Evolutionary conservation across 2,888 invertebrate species (phyloP).

Genomic region (Drosophila testacea): DNA sequence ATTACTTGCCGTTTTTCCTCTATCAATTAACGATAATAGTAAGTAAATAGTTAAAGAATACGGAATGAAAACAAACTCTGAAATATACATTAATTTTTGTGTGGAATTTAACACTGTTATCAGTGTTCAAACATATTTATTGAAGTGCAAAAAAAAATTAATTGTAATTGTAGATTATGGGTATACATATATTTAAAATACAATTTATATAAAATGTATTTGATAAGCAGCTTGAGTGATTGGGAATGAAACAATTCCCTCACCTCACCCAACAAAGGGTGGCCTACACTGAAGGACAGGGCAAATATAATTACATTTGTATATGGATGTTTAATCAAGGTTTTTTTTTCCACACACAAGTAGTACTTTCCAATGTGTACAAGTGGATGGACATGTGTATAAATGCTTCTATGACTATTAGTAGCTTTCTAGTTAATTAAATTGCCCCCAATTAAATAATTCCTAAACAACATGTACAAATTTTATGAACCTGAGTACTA

Average conservation of each 20-base stretch:
- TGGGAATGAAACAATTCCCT: neutral
- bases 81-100: neutral
- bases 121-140: constrained; percentile 15
- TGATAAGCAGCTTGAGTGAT: constrained; percentile 38
- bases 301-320: neutral
- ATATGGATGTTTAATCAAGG: neutral
- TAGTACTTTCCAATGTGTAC: neutral
- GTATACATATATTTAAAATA: neutral
- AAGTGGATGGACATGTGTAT: neutral
- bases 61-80: neutral
- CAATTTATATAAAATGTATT: constrained; percentile 8
- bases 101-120: constrained; percentile 21
- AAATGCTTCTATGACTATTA: neutral
- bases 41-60: neutral
- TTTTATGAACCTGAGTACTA: neutral
- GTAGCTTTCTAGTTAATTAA: neutral
- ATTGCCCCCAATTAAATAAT: neutral
- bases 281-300: constrained; percentile 1
- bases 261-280: neutral
- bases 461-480: neutral
- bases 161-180: neutral
- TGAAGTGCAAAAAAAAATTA: constrained; percentile 2
- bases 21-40: constrained; percentile 1
- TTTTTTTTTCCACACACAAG: neutral
- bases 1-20: neutral